Conservation (phyloP, 2,797 vertebrate genomes). For the Arctocebus calabarensis region DNA sequence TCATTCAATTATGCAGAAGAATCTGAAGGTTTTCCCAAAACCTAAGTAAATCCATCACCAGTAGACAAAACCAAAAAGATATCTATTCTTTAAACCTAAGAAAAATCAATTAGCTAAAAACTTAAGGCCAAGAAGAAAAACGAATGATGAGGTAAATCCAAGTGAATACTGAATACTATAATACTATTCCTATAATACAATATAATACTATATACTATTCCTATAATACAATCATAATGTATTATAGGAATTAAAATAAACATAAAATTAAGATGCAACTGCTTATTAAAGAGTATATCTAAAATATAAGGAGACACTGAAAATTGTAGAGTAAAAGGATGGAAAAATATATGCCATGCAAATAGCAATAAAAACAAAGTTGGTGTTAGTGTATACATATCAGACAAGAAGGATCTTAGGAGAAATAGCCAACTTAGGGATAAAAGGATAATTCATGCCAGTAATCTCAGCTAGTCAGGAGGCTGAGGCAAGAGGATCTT, state of each 20-base stretch:
- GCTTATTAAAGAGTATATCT: neutral
- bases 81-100: neutral
- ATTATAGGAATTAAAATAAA: slow-evolving; percentile 6
- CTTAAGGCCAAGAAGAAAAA: neutral
- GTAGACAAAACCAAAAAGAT: neutral
- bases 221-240: neutral
- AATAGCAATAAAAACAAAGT: neutral
- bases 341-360: neutral
- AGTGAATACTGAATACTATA: slow-evolving; percentile 27
- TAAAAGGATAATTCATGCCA: neutral
- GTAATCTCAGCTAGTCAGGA: neutral
- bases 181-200: no score
- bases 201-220: no score
- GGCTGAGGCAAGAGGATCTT: neutral
- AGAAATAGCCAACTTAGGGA: neutral
- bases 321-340: neutral
- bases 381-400: neutral
- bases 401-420: neutral
- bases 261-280: neutral
- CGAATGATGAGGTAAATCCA: neutral
- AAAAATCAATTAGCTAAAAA: slow-evolving; percentile 18
- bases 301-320: neutral
- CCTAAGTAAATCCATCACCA: neutral
- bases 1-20: neutral
- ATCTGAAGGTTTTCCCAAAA: neutral